A percentile compares a stretch with the other conserved stretches of the same genome.
Evolutionary conservation across 2,797 vertebrate genomes (phyloP).

Genomic region (Hylomyscus alleni): DNA sequence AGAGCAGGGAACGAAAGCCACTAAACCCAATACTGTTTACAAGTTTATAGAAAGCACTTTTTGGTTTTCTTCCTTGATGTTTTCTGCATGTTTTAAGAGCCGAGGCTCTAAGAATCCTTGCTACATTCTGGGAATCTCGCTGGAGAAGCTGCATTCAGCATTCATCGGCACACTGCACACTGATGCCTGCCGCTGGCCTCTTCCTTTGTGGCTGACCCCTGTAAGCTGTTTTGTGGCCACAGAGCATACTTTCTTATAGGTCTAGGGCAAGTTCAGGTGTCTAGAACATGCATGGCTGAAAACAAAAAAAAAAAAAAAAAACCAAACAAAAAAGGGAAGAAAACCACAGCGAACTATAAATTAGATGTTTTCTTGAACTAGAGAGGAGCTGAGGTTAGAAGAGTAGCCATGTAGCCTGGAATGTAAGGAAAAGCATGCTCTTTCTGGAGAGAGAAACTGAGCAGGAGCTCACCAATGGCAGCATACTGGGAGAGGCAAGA

Average conservation of each 20-base stretch:
- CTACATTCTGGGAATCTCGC: background rate
- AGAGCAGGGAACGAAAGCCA: background rate
- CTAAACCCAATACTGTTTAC: background rate
- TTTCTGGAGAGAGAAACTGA: background rate
- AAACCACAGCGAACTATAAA: background rate
- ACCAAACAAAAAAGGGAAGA: background rate
- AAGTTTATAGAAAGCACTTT: background rate
- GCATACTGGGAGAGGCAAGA: background rate
- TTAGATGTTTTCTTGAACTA: conserved; percentile 25
- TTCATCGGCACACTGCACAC: background rate
- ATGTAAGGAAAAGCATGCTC: background rate
- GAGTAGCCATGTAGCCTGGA: background rate
- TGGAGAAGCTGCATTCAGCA: background rate
- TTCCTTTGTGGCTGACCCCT: background rate
- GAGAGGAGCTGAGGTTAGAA: background rate
- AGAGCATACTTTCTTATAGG: background rate
- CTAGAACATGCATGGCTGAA: background rate
- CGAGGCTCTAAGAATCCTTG: conserved; percentile 28
- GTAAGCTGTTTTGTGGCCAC: conserved; percentile 5
- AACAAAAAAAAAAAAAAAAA: background rate
- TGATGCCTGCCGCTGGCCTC: background rate
- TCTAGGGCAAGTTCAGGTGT: background rate
- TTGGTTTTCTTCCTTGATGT: background rate
- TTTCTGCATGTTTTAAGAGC: conserved; percentile 42
- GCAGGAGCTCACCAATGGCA: background rate